Conservation (phyloP, 2,797 vertebrate species). For the Discoglossus pictus region DNA sequence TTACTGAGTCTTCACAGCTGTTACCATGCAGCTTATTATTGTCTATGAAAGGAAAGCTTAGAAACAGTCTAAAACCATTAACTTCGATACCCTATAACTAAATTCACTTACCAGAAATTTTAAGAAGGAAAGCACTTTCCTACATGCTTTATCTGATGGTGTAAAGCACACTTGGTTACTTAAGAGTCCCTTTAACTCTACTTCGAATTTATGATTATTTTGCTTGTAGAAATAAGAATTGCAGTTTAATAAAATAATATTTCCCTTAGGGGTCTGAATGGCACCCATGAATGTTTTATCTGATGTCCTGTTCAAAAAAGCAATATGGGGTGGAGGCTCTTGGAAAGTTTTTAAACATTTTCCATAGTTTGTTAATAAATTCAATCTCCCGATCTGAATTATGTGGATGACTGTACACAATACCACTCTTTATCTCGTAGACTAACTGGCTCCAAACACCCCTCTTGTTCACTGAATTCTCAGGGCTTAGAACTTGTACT, state of each 20-base stretch:
- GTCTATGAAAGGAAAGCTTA: no score
- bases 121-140: no score
- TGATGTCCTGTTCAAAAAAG: slow-evolving; percentile 39
- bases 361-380: slow-evolving; percentile 47
- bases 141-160: no score
- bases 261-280: slow-evolving; percentile 8
- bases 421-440: slow-evolving; percentile 49
- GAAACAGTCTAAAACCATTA: no score
- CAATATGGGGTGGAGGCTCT: slow-evolving; percentile 40
- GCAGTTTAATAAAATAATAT: not conserved
- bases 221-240: no score
- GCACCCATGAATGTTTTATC: slow-evolving; percentile 27
- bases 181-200: no score
- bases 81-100: no score
- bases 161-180: no score
- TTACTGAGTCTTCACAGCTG: no score
- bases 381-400: slow-evolving; percentile 46
- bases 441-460: slow-evolving; percentile 47
- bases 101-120: no score
- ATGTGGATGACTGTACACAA: slow-evolving; percentile 48
- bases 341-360: slow-evolving; percentile 43
- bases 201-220: no score
- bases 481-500: slow-evolving; percentile 30
- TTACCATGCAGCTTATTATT: no score
- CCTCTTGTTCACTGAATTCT: slow-evolving; percentile 40